Conservation (phyloP, 2,888 invertebrate genomes). For the Trichopoda pennipes region DNA sequence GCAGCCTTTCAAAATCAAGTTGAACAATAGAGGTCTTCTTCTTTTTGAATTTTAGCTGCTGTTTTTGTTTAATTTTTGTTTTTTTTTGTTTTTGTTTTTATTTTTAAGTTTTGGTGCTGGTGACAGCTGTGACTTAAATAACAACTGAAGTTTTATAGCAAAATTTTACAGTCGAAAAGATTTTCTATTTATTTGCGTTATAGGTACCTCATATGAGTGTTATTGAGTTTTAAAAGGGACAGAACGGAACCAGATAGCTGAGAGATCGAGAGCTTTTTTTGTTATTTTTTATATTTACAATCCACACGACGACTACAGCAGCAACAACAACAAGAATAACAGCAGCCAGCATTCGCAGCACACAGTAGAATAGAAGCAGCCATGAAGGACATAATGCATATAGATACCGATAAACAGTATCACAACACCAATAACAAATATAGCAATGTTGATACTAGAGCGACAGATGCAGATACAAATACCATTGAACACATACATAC, state of each 20-base stretch:
- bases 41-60: conserved; percentile 30
- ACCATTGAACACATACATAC: conserved; percentile 36
- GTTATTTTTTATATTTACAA: conserved; percentile 13
- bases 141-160: conserved; percentile 68
- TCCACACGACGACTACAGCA: conserved; percentile 6
- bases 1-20: conserved; percentile 8
- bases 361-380: conserved; percentile 55
- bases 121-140: conserved; percentile 76
- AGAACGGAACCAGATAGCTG: conserved; percentile 14
- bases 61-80: conserved; percentile 37
- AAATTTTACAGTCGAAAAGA: conserved; percentile 64
- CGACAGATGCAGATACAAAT: conserved; percentile 60
- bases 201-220: not conserved
- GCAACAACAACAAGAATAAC: conserved; percentile 11
- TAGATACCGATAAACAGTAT: conserved; percentile 49
- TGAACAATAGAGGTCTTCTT: conserved; percentile 26
- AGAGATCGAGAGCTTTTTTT: conserved; percentile 35
- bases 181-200: conserved; percentile 47
- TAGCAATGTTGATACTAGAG: conserved; percentile 29
- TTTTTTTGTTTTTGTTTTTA: conserved; percentile 29
- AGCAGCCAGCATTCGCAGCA: conserved; percentile 46
- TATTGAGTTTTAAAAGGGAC: conserved; percentile 9
- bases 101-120: conserved; percentile 62
- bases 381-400: conserved; percentile 62
- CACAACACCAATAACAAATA: conserved; percentile 13